Conservation (phyloP, 2,797 vertebrate genomes). For the Bradypodion pumilum region DNA sequence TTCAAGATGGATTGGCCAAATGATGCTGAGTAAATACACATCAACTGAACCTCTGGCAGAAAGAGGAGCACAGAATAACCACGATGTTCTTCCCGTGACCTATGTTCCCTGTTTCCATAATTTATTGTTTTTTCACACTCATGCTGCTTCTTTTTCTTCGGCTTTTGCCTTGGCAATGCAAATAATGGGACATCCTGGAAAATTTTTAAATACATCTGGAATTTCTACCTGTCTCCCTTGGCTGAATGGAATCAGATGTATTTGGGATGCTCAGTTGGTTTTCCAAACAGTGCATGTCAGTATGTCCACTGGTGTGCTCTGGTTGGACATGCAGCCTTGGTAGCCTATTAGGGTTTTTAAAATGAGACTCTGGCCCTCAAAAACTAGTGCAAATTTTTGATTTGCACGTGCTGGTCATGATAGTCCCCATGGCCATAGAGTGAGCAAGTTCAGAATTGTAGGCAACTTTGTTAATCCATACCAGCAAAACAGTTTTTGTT, state of each 20-base stretch:
- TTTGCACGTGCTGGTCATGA: neutral
- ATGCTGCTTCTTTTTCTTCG: conserved; percentile 24
- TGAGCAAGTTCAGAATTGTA: neutral
- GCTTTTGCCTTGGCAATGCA: conserved; percentile 27
- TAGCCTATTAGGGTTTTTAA: neutral
- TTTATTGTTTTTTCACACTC: conserved; percentile 45
- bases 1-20: neutral
- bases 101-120: conserved; percentile 16
- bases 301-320: neutral
- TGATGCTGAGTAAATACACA: neutral
- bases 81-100: neutral
- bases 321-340: neutral
- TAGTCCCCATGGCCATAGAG: neutral
- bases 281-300: neutral
- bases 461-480: neutral
- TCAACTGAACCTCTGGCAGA: neutral
- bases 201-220: neutral
- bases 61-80: conserved; percentile 9
- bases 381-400: neutral
- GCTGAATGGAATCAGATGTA: neutral
- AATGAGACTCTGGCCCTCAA: neutral
- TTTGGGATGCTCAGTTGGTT: neutral
- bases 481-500: neutral
- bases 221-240: neutral
- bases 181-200: conserved; percentile 14